Conservation (phyloP, 2,888 invertebrate genomes). For the Corythucha ciliata region DNA sequence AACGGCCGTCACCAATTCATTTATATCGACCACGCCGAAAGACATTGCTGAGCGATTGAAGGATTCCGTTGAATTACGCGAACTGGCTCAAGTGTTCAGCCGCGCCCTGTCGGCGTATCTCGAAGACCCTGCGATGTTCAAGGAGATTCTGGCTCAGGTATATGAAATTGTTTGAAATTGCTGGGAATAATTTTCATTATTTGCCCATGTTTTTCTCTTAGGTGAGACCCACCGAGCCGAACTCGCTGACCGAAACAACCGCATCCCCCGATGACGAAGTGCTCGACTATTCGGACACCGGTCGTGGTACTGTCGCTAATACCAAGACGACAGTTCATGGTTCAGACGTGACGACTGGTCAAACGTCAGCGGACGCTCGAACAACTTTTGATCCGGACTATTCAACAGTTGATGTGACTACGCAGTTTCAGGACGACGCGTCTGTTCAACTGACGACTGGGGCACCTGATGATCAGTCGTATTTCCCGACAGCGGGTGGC, state of each 20-base stretch:
- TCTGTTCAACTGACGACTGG: constrained; percentile 19
- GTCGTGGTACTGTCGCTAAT: constrained; percentile 18
- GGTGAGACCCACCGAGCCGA: constrained; percentile 63
- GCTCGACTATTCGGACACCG: constrained; percentile 64
- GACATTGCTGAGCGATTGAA: constrained; percentile 25
- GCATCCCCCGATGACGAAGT: constrained; percentile 54
- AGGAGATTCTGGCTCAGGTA: constrained; percentile 58
- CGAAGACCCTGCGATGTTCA: constrained; percentile 72
- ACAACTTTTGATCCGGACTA: constrained; percentile 22
- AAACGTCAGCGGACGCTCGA: constrained; percentile 14
- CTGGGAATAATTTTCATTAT: too few species aligned
- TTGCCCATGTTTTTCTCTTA: too few species aligned
- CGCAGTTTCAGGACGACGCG: background rate
- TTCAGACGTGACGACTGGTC: constrained; percentile 16
- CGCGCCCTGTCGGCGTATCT: constrained; percentile 72
- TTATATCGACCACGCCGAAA: constrained; percentile 10
- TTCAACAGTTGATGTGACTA: background rate
- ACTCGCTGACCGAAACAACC: constrained; percentile 43
- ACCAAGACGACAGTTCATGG: constrained; percentile 23
- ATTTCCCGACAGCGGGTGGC: constrained; percentile 40
- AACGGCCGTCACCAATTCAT: too few species aligned
- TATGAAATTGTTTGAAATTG: too few species aligned
- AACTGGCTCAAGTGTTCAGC: constrained; percentile 74
- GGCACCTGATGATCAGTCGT: constrained; percentile 34
- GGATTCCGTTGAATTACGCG: constrained; percentile 47